Evolutionary conservation across 2,797 vertebrate species (phyloP).

Genomic region (Ciconia nigra): DNA sequence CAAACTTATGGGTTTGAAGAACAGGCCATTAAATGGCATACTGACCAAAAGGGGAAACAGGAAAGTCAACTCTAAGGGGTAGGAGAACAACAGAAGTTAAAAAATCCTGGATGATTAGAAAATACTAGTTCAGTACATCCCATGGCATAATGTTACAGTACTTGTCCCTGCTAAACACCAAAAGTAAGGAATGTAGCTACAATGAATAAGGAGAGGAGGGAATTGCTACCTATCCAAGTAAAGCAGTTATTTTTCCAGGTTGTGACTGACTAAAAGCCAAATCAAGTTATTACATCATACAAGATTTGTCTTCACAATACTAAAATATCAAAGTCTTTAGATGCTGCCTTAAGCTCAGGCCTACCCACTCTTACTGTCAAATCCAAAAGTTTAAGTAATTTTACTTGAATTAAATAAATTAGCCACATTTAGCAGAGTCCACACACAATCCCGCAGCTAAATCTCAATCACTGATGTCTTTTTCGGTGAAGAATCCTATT

Average conservation of each 20-base stretch:
- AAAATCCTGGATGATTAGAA: neutral
- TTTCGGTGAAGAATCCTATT: neutral
- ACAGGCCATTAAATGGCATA: neutral
- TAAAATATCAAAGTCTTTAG: neutral
- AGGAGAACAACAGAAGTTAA: neutral
- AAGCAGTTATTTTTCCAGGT: neutral
- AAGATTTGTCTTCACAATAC: neutral
- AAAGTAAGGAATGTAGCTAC: neutral
- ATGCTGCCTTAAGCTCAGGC: neutral
- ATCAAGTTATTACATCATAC: neutral
- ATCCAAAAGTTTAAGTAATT: neutral
- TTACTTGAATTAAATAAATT: neutral
- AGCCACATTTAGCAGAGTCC: neutral
- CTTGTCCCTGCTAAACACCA: neutral
- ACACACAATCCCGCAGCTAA: neutral
- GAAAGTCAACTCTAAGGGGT: neutral
- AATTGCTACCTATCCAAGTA: neutral
- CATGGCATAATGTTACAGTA: neutral
- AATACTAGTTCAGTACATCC: neutral
- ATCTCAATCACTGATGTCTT: neutral
- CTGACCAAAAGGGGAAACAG: neutral
- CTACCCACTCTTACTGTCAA: neutral
- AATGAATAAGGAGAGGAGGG: neutral
- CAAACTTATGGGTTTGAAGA: neutral
- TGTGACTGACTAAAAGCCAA: neutral